Conservation (phyloP, 2,797 vertebrate species). For the Remorina albescens region DNA sequence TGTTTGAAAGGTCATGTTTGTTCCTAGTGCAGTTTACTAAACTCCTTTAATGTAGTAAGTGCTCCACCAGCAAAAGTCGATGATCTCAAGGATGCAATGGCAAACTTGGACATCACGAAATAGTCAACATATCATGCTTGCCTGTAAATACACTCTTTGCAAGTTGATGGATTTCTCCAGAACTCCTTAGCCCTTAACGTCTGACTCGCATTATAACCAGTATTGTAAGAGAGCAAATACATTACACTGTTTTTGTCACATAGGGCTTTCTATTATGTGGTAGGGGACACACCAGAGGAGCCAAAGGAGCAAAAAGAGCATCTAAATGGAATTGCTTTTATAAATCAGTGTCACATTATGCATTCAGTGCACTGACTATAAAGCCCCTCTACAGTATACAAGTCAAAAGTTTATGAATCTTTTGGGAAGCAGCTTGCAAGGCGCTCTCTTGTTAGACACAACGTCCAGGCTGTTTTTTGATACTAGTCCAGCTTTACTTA, state of each 20-base stretch:
- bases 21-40: neutral
- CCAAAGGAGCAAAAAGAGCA: constrained; percentile 76
- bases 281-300: constrained; percentile 63
- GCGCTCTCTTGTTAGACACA: constrained; percentile 43
- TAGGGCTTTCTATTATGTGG: constrained; percentile 75
- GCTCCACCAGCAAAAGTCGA: neutral
- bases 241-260: constrained; percentile 75
- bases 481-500: constrained; percentile 40
- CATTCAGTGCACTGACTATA: constrained; percentile 68
- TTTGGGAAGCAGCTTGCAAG: constrained; percentile 58
- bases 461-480: constrained; percentile 36
- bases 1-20: constrained; percentile 32
- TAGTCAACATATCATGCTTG: constrained; percentile 36
- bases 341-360: constrained; percentile 84
- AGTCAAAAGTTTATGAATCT: constrained; percentile 72
- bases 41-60: neutral
- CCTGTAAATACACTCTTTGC: constrained; percentile 26
- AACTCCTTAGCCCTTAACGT: constrained; percentile 46
- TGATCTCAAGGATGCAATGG: constrained; percentile 2
- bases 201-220: constrained; percentile 55
- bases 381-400: constrained; percentile 61
- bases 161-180: constrained; percentile 54
- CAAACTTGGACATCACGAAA: constrained; percentile 36
- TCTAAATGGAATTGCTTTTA: constrained; percentile 83
- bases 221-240: constrained; percentile 73